Percentiles rank a stretch among this genome's conserved stretches.
phyloP scores from a whole-genome alignment of 2,113 vertebrate species.

The Pseudois nayaur region DNA sequence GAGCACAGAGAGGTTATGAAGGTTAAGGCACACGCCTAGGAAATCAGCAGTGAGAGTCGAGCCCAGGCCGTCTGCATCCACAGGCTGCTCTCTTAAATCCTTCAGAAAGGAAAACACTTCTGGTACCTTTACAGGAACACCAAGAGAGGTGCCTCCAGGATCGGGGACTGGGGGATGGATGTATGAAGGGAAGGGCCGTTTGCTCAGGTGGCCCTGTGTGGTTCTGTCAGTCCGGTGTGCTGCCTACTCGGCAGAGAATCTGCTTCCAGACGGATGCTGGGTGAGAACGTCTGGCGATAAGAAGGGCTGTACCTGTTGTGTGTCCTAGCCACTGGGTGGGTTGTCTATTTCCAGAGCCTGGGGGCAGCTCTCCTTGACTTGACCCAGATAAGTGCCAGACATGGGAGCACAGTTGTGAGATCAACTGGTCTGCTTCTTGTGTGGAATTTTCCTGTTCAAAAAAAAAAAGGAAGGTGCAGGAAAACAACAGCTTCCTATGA shows the following conservation, averaged over 20 bases:
- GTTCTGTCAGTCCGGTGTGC: neutral
- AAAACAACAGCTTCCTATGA: constrained; percentile 69
- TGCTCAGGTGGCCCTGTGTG: neutral
- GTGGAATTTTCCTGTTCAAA: constrained; percentile 58
- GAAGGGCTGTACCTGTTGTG: accelerated
- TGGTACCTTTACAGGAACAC: neutral
- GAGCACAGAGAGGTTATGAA: neutral
- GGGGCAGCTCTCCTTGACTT: neutral
- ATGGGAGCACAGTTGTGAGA: constrained; percentile 40
- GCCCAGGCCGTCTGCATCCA: neutral
- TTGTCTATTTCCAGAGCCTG: constrained; percentile 18
- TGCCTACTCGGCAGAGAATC: neutral
- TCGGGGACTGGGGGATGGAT: neutral
- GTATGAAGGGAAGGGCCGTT: neutral
- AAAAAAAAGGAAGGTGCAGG: constrained; percentile 15
- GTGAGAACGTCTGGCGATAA: neutral
- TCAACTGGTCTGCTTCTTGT: constrained; percentile 30
- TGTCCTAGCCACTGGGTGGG: neutral
- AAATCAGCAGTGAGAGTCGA: neutral
- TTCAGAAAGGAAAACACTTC: neutral
- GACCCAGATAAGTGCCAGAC: constrained; percentile 50
- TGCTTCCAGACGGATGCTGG: neutral
- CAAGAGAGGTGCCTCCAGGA: neutral
- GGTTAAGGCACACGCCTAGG: neutral
- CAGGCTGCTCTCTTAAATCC: neutral